Conservation (phyloP, 2,797 vertebrate species). For the Hypotaenidia philippensis region DNA sequence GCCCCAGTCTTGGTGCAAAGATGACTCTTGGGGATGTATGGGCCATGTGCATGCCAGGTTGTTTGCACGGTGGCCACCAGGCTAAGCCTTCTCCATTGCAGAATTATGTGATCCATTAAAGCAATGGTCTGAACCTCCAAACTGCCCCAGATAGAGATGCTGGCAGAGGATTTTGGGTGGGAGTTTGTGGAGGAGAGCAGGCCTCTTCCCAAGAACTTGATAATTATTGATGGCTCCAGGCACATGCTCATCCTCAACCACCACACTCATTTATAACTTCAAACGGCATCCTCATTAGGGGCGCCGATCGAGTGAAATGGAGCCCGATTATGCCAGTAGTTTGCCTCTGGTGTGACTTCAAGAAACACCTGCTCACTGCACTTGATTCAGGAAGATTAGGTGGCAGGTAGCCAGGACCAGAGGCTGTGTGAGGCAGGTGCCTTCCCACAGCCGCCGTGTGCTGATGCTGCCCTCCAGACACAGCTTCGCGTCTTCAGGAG, state of each 20-base stretch:
- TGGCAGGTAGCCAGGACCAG: conserved; percentile 41
- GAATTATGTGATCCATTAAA: accelerated
- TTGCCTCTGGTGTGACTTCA: conserved; percentile 59
- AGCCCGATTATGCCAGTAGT: conserved; percentile 18
- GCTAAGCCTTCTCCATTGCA: neutral
- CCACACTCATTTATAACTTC: conserved; percentile 27
- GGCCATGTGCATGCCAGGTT: neutral
- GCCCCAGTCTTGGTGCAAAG: neutral
- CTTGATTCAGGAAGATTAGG: conserved; percentile 41
- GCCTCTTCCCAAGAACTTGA: neutral
- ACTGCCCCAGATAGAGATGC: neutral
- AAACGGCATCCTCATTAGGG: neutral
- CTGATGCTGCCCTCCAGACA: conserved; percentile 24
- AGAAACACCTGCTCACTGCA: conserved; percentile 44
- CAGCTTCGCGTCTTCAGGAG: neutral
- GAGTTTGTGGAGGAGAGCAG: neutral
- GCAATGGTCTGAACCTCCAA: neutral
- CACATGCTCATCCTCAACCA: neutral
- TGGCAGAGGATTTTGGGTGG: neutral
- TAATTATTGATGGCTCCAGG: conserved; percentile 44
- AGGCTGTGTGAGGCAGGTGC: conserved; percentile 10
- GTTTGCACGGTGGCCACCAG: accelerated
- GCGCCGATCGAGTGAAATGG: neutral
- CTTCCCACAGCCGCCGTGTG: neutral
- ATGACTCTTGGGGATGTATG: accelerated